phyloP scores from a whole-genome alignment of 2,113 vertebrate genomes.

The Mobula hypostoma region DNA sequence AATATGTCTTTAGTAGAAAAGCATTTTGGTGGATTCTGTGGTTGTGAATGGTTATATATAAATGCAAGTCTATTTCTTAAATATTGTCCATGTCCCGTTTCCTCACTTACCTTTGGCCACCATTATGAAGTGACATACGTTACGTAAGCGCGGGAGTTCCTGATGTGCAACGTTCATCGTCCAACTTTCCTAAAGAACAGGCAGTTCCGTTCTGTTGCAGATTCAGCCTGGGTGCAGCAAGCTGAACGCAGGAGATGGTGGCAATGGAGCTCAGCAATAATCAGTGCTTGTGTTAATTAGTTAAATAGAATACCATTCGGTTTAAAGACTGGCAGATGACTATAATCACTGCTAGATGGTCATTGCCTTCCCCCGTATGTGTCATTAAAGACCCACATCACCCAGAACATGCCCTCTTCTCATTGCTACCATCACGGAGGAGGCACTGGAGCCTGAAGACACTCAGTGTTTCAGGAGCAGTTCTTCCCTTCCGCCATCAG shows the following conservation, averaged over 20 bases:
- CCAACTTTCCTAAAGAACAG: background rate
- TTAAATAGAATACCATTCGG: slow-evolving; percentile 26
- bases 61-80: background rate
- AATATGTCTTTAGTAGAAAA: background rate
- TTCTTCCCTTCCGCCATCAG: too few relatives aligned
- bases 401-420: too few relatives aligned
- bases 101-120: background rate
- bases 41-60: background rate
- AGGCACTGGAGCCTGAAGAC: too few relatives aligned
- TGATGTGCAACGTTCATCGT: background rate
- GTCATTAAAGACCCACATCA: too few relatives aligned
- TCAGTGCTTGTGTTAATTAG: slow-evolving; percentile 41
- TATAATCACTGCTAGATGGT: slow-evolving; percentile 52
- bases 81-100: background rate
- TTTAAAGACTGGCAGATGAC: slow-evolving; percentile 54
- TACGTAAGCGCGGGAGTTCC: background rate
- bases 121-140: background rate
- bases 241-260: slow-evolving; percentile 47
- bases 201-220: slow-evolving; percentile 3
- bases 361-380: slow-evolving; percentile 56
- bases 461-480: too few relatives aligned
- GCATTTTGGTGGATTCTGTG: too few relatives aligned
- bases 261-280: slow-evolving; percentile 47
- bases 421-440: too few relatives aligned
- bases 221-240: slow-evolving; percentile 48